Conservation (phyloP, 2,113 vertebrate genomes). For the Alligator mississippiensis region DNA sequence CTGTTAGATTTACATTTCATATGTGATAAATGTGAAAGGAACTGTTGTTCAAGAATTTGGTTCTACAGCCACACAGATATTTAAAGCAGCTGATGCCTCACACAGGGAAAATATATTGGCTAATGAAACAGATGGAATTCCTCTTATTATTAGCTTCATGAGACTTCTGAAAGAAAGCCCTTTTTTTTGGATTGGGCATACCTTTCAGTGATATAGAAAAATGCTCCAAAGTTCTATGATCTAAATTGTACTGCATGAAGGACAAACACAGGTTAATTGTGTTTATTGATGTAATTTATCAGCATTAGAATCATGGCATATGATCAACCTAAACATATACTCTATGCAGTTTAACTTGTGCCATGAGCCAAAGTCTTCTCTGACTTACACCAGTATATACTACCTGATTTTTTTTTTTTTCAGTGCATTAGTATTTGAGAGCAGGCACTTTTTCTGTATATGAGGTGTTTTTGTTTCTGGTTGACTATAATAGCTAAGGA, state of each 20-base stretch:
- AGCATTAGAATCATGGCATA: background rate
- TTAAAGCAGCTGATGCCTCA: too few species aligned
- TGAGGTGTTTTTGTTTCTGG: background rate
- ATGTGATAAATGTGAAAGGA: too few species aligned
- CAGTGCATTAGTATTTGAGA: background rate
- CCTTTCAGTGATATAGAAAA: background rate
- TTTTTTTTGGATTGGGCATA: too few species aligned
- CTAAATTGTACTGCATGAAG: background rate
- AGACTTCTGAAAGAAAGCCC: too few species aligned
- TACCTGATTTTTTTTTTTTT: background rate
- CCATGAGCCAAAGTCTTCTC: background rate
- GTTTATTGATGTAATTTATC: background rate
- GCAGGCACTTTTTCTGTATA: background rate
- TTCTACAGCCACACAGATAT: too few species aligned
- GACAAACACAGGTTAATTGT: background rate
- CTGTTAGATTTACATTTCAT: too few species aligned
- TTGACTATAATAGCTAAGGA: background rate
- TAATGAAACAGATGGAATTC: too few species aligned
- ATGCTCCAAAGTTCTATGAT: background rate
- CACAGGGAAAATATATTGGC: too few species aligned
- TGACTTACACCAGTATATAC: background rate
- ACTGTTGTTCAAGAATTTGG: too few species aligned
- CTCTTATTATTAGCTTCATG: too few species aligned
- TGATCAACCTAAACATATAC: background rate
- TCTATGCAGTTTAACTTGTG: background rate